Evolutionary conservation across 2,797 vertebrate species (phyloP).

Genomic region (Iguana delicatissima): DNA sequence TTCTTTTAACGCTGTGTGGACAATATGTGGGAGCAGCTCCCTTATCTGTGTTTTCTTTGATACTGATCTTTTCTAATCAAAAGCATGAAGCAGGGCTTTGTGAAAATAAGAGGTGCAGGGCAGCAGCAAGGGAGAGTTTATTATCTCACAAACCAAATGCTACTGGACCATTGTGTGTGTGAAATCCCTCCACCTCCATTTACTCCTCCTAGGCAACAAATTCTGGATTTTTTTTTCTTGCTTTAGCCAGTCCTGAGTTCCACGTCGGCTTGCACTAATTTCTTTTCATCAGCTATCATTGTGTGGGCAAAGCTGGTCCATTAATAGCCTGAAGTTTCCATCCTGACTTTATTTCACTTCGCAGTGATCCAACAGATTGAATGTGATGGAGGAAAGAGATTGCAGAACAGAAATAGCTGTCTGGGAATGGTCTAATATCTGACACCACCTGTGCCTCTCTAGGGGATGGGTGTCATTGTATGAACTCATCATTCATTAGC

Average conservation of each 20-base stretch:
- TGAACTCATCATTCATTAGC: constrained; percentile 59
- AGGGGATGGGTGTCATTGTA: constrained; percentile 54
- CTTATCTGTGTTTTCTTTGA: not conserved
- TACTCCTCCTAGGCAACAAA: constrained; percentile 48
- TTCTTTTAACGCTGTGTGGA: not conserved
- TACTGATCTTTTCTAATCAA: not conserved
- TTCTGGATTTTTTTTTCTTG: constrained; percentile 39
- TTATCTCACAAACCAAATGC: constrained; percentile 49
- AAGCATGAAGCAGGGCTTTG: not conserved
- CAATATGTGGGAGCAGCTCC: not conserved
- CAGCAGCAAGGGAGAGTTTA: not conserved
- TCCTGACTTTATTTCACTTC: constrained; percentile 71
- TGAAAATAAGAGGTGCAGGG: not conserved
- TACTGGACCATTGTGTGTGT: constrained; percentile 45
- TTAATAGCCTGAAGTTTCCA: constrained; percentile 76
- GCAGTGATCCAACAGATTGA: constrained; percentile 66
- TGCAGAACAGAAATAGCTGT: constrained; percentile 13
- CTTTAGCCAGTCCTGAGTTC: not conserved
- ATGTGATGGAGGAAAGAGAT: constrained; percentile 19
- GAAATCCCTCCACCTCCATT: not conserved
- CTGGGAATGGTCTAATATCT: constrained; percentile 71
- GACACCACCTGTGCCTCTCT: constrained; percentile 48
- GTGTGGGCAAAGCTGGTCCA: constrained; percentile 66
- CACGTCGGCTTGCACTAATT: not conserved
- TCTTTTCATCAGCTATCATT: constrained; percentile 45